These are phyloP conservation scores for Tetragonula carbonaria DNA, from an alignment of 2,888 invertebrate species.

Conservation along the genomic window DNA sequence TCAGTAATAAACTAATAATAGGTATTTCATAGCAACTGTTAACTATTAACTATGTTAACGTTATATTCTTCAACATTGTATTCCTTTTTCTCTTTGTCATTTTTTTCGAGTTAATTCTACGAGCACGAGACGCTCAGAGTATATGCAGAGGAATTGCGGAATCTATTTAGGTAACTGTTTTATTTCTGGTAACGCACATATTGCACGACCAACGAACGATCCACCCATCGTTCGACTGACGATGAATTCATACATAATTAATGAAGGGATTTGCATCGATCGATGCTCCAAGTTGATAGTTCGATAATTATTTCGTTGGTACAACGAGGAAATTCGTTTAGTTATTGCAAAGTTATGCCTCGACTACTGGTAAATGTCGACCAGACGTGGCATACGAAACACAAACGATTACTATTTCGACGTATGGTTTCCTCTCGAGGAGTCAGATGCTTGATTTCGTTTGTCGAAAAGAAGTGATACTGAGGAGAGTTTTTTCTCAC, in stretches of 20 bases:
- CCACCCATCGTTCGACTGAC: neutral
- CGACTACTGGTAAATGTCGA: neutral
- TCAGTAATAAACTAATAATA: too few species aligned
- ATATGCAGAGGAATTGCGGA: neutral
- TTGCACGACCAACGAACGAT: neutral
- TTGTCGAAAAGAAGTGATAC: neutral
- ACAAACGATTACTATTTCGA: neutral
- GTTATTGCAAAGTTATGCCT: neutral
- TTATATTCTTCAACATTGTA: neutral
- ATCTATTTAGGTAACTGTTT: neutral
- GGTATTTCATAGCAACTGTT: too few species aligned
- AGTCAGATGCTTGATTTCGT: neutral
- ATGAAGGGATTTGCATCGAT: conserved; percentile 37
- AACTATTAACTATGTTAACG: too few species aligned
- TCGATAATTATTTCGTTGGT: conserved; percentile 27
- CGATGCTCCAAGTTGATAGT: conserved; percentile 12
- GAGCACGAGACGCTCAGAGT: neutral
- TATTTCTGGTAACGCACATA: neutral
- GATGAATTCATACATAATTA: conserved; percentile 26
- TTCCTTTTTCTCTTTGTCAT: neutral
- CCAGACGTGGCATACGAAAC: neutral
- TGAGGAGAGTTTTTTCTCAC: too few species aligned
- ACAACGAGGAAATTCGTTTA: neutral
- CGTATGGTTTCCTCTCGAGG: neutral
- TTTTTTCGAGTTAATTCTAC: neutral